Evolutionary conservation across 2,797 vertebrate species (phyloP).

Genomic region (Chelonia mydas): DNA sequence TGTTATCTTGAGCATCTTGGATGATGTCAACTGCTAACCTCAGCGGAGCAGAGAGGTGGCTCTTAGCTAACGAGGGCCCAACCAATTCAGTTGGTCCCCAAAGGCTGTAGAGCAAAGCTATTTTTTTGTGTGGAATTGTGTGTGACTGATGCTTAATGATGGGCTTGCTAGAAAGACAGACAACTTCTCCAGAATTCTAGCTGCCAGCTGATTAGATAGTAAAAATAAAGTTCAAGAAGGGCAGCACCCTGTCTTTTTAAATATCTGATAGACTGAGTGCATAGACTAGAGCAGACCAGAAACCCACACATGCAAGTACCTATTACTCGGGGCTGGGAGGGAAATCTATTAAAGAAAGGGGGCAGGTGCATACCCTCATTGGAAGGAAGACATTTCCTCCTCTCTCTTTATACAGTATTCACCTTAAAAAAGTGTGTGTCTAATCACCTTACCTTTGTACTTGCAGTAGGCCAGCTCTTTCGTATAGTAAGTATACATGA

Average conservation of each 20-base stretch:
- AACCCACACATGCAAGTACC: rapidly evolving
- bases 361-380: background rate
- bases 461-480: rapidly evolving
- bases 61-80: background rate
- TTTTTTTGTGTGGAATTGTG: no score
- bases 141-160: no score
- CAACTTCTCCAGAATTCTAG: background rate
- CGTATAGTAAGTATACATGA: background rate
- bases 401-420: background rate
- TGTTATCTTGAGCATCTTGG: background rate
- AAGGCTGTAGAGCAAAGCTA: no score
- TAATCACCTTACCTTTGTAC: background rate
- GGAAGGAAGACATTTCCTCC: background rate
- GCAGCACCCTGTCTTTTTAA: background rate
- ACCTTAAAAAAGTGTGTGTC: background rate
- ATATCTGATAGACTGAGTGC: rapidly evolving
- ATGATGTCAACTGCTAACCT: no score
- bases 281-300: background rate
- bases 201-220: background rate
- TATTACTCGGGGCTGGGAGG: background rate
- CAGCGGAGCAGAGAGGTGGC: background rate
- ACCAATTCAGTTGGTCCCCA: background rate
- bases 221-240: background rate
- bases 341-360: background rate
- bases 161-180: no score